Percentiles rank a stretch among this genome's conserved stretches.
Evolutionary conservation across 2,888 invertebrate genomes (phyloP).

Genomic region (Orthonevra nobilis): DNA sequence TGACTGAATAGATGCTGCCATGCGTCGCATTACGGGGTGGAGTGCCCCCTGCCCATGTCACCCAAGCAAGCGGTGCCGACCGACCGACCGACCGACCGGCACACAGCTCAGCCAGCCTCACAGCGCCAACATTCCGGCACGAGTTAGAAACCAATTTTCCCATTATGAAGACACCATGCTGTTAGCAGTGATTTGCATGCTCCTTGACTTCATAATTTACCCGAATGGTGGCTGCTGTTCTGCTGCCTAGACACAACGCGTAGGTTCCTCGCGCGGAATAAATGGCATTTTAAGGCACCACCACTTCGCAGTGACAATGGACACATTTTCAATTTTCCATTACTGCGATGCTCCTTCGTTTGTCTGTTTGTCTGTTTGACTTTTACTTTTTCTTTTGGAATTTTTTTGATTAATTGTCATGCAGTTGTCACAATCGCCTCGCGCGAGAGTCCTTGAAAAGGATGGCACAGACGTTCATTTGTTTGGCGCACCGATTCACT

Average conservation of each 20-base stretch:
- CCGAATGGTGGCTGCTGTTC: constrained; percentile 39
- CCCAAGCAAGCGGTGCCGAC: constrained; percentile 17
- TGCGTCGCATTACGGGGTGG: constrained; percentile 18
- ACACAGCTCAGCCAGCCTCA: constrained; percentile 34
- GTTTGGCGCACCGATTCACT: constrained; percentile 36
- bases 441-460: constrained; percentile 52
- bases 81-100: too few relatives aligned
- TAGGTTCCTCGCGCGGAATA: constrained; percentile 29
- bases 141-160: constrained; percentile 70
- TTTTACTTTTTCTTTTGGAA: constrained; percentile 25
- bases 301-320: constrained; percentile 56
- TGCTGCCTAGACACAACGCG: constrained; percentile 8
- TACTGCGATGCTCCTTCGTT: constrained; percentile 37
- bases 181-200: constrained; percentile 71
- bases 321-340: constrained; percentile 69
- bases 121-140: constrained; percentile 56
- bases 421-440: constrained; percentile 67
- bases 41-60: constrained; percentile 12
- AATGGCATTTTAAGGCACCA: constrained; percentile 35
- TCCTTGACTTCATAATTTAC: constrained; percentile 70
- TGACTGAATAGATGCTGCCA: constrained; percentile 43
- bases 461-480: constrained; percentile 29
- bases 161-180: constrained; percentile 71
- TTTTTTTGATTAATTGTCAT: constrained; percentile 68
- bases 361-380: constrained; percentile 9